phyloP scores from a whole-genome alignment of 2,797 vertebrate species.

The Phalanger gymnotis region DNA sequence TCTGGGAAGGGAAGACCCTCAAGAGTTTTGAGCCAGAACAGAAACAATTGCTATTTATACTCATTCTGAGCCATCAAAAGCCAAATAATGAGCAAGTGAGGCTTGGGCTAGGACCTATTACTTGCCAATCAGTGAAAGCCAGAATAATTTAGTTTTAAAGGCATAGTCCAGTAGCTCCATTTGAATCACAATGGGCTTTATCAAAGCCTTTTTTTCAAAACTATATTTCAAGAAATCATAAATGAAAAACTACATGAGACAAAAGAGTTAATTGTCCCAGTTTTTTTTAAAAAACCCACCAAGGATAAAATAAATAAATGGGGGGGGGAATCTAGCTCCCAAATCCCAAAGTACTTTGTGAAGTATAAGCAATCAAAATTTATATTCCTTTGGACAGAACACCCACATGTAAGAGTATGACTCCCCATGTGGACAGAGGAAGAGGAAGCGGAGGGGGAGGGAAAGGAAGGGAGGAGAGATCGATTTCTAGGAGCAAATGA shows the following conservation, averaged over 20 bases:
- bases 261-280: background rate
- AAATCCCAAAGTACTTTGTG: background rate
- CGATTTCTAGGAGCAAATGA: background rate
- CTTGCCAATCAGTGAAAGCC: background rate
- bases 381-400: background rate
- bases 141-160: background rate
- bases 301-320: background rate
- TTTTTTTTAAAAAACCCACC: background rate
- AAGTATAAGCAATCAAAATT: background rate
- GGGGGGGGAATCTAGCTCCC: background rate
- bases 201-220: background rate
- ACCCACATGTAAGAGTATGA: background rate
- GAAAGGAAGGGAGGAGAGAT: background rate
- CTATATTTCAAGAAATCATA: background rate
- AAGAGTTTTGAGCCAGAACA: background rate
- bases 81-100: background rate
- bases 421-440: background rate
- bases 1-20: background rate
- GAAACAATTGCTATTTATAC: background rate
- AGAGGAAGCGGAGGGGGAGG: background rate
- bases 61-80: background rate
- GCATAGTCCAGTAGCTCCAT: background rate
- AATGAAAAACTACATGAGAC: background rate
- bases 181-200: background rate
- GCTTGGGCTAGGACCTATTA: background rate